Conservation (phyloP, 2,888 invertebrate genomes). For the Mythimna albipuncta region DNA sequence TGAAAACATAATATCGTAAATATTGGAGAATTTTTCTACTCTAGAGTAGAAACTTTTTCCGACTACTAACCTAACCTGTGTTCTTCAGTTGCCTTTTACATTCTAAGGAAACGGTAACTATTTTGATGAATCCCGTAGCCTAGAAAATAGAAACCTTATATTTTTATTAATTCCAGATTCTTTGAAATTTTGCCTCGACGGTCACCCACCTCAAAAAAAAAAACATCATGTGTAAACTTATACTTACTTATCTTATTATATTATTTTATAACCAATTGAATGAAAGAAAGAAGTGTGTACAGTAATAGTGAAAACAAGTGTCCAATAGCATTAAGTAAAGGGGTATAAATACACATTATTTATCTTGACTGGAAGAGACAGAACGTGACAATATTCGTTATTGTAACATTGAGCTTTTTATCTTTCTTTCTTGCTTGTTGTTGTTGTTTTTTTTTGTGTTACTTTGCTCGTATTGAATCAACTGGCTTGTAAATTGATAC, state of each 20-base stretch:
- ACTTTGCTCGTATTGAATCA: not conserved
- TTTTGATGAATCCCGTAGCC: too few species aligned
- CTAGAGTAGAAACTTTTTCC: too few species aligned
- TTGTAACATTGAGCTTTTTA: constrained; percentile 11
- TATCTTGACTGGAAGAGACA: constrained; percentile 10
- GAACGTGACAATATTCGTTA: constrained; percentile 34
- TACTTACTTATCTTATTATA: too few species aligned
- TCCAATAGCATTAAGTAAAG: constrained; percentile 12
- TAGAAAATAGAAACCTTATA: too few species aligned
- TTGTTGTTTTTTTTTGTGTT: not conserved
- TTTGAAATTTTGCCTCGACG: too few species aligned
- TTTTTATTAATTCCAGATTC: too few species aligned
- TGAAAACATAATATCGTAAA: not conserved
- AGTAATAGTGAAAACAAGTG: constrained; percentile 16
- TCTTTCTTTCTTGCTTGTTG: constrained; percentile 11
- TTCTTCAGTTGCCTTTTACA: too few species aligned
- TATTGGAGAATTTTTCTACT: too few species aligned
- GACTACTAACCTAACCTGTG: too few species aligned
- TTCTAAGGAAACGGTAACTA: too few species aligned
- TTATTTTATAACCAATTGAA: too few species aligned
- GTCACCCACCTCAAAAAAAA: too few species aligned
- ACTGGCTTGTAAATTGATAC: not conserved
- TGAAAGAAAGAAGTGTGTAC: not conserved
- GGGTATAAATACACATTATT: constrained; percentile 31
- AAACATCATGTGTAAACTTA: not conserved